Percentiles rank a stretch among this genome's conserved stretches.
phyloP scores from a whole-genome alignment of 2,888 invertebrate genomes.

The Agriopis aurantiaria region DNA sequence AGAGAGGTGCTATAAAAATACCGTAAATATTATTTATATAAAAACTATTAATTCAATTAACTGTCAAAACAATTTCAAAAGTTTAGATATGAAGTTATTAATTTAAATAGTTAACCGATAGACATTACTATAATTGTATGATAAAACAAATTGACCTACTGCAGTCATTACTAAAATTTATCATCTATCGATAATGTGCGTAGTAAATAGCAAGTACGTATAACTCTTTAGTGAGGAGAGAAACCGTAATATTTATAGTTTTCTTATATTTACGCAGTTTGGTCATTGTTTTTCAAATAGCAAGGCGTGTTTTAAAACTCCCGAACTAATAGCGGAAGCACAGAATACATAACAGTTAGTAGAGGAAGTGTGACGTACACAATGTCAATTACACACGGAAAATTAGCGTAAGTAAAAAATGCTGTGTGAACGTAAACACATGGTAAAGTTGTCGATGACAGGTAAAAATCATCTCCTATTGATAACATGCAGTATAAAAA shows the following conservation, averaged over 20 bases:
- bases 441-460: neutral
- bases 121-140: no score
- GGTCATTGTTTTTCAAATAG: conserved; percentile 8
- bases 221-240: neutral
- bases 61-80: no score
- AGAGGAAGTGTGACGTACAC: neutral
- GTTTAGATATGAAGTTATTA: no score
- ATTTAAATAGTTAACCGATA: no score
- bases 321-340: conserved; percentile 2
- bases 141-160: no score
- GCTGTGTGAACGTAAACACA: neutral
- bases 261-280: neutral
- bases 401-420: neutral
- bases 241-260: neutral
- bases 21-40: no score
- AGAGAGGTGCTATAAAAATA: no score
- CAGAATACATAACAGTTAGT: neutral
- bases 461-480: neutral
- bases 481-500: no score
- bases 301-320: conserved; percentile 13
- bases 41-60: no score
- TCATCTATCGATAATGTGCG: no score
- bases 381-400: conserved; percentile 1
- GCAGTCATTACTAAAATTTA: no score
- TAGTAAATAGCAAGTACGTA: neutral